These are phyloP conservation scores for Periophthalmus magnuspinnatus DNA, from an alignment of 2,797 vertebrate genomes.

Conservation along the genomic window DNA sequence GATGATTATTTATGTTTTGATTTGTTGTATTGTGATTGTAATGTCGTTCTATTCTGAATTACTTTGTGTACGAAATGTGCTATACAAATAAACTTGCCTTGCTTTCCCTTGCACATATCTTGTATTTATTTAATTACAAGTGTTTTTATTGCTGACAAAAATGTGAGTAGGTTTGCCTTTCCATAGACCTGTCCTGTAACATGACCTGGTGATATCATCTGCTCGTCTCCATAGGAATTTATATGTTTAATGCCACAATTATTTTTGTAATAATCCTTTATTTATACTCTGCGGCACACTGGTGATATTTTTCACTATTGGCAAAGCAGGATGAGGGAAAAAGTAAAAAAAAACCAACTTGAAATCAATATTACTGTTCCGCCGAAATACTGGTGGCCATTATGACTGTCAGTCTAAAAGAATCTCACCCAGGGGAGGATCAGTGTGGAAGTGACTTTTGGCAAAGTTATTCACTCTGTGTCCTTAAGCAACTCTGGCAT, in stretches of 20 bases:
- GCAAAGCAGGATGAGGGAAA: background rate
- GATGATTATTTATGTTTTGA: too few relatives aligned
- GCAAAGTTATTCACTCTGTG: constrained; percentile 5
- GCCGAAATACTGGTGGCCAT: background rate
- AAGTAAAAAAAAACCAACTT: background rate
- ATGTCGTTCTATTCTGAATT: too few relatives aligned
- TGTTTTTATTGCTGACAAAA: background rate
- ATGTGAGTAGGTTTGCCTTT: too few relatives aligned
- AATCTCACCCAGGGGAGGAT: constrained; percentile 5
- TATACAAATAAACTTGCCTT: too few relatives aligned
- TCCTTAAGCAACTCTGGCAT: background rate
- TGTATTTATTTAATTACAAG: background rate
- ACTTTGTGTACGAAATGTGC: too few relatives aligned
- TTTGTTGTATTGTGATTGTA: too few relatives aligned
- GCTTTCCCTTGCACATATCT: background rate
- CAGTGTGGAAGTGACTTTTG: constrained; percentile 6
- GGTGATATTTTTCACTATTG: background rate
- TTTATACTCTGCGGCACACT: too few relatives aligned
- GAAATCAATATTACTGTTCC: constrained; percentile 3
- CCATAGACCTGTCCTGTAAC: too few relatives aligned
- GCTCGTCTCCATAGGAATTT: too few relatives aligned
- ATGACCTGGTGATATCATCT: too few relatives aligned
- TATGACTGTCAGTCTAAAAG: background rate
- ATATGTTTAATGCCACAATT: too few relatives aligned
- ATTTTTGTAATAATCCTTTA: too few relatives aligned